Evolutionary conservation across 2,888 invertebrate species (phyloP).

Genomic region (Heliconius aoede): DNA sequence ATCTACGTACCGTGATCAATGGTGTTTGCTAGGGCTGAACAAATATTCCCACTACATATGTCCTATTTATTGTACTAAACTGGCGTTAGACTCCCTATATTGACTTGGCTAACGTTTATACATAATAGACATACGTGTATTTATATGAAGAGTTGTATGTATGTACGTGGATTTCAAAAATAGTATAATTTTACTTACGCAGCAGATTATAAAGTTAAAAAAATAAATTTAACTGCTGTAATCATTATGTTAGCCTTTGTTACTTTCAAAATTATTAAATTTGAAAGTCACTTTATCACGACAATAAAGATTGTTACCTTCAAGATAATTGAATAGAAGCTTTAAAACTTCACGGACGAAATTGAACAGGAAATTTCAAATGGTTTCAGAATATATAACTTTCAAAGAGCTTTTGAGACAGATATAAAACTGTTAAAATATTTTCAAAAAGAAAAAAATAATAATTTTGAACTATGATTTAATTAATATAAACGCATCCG

Average conservation of each 20-base stretch:
- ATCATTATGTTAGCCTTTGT: background rate
- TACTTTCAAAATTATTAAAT: background rate
- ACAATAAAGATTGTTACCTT: constrained; percentile 22
- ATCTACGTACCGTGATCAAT: background rate
- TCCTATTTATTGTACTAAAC: background rate
- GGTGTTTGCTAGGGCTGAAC: background rate
- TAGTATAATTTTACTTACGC: too few relatives aligned
- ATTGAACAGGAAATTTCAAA: constrained; percentile 23
- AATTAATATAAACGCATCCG: background rate
- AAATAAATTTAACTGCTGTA: background rate
- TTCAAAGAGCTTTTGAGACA: constrained; percentile 18
- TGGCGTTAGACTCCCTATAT: background rate
- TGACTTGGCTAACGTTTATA: background rate
- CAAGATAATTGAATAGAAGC: constrained; percentile 21
- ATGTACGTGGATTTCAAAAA: too few relatives aligned
- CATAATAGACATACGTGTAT: background rate
- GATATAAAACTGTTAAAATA: constrained; percentile 8
- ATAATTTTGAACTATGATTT: background rate
- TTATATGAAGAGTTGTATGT: background rate
- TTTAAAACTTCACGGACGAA: constrained; percentile 23
- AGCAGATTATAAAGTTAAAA: background rate
- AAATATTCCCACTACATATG: background rate
- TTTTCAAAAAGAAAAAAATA: background rate
- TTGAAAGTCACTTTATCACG: constrained; percentile 19
- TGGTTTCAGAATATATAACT: constrained; percentile 19